Evolutionary conservation across 2,888 invertebrate species (phyloP).

Genomic region (Drosophila melanosoma): DNA sequence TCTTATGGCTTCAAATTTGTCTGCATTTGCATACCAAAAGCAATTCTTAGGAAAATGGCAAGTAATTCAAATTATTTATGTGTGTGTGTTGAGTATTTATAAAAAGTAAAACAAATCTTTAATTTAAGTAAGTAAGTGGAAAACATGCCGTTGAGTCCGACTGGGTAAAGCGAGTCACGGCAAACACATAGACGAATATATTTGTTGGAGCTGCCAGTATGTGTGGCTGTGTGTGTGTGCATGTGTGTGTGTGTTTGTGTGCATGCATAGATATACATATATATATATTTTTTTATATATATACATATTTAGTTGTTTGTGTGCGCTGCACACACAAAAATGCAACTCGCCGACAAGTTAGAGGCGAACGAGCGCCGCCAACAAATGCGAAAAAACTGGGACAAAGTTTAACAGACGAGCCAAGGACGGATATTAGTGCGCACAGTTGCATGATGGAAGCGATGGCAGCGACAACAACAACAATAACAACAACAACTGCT

Average conservation of each 20-base stretch:
- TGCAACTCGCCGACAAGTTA: constrained; percentile 75
- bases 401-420: constrained; percentile 86
- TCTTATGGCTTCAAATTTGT: not conserved
- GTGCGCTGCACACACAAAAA: constrained; percentile 61
- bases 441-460: constrained; percentile 78
- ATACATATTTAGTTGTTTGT: constrained; percentile 31
- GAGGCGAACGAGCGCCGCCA: constrained; percentile 78
- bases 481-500: constrained; percentile 21
- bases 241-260: constrained; percentile 17
- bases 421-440: constrained; percentile 85
- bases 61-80: not conserved
- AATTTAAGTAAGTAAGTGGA: not conserved
- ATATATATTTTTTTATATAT: constrained; percentile 12
- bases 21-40: not conserved
- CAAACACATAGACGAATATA: constrained; percentile 76
- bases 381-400: constrained; percentile 84
- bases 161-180: constrained; percentile 64
- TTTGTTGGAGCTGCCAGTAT: constrained; percentile 46
- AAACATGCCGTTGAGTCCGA: constrained; percentile 19
- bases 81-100: not conserved
- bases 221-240: constrained; percentile 12
- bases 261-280: not conserved
- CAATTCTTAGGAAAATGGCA: not conserved
- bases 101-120: not conserved
- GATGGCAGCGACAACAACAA: constrained; percentile 36